Percentiles rank a stretch among this genome's conserved stretches.
These are phyloP conservation scores for Hyperoplus lanceolatus DNA, from an alignment of 2,797 vertebrate species.

Conservation along the genomic window DNA sequence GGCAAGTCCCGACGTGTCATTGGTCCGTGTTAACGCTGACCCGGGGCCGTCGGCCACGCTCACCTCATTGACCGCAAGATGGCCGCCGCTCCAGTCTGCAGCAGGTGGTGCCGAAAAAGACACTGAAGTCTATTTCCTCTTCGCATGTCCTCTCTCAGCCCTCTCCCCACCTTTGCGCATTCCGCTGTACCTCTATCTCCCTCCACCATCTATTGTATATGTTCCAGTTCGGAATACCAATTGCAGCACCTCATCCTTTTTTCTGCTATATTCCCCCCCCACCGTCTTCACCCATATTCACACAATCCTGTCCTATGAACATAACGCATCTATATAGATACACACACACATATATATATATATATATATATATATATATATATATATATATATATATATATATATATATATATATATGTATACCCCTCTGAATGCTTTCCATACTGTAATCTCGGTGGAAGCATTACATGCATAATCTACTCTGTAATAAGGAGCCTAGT, in stretches of 20 bases:
- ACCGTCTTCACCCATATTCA: conserved; percentile 11
- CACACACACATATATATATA: too few species aligned
- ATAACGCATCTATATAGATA: conserved; percentile 25
- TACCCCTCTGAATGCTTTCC: conserved; percentile 47
- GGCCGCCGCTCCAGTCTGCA: conserved; percentile 74
- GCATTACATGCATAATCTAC: conserved; percentile 80
- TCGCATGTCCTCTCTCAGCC: conserved; percentile 5
- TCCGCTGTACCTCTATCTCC: conserved; percentile 57
- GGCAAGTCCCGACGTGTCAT: conserved; percentile 81
- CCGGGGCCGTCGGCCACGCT: conserved; percentile 68
- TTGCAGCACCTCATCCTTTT: conserved; percentile 47
- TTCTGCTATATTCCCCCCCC: conserved; percentile 6
- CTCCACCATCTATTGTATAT: conserved; percentile 58
- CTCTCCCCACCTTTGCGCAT: conserved; percentile 14
- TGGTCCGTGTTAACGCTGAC: conserved; percentile 82
- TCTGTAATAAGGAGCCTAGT: conserved; percentile 72
- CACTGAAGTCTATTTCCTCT: conserved; percentile 48
- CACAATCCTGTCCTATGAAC: conserved; percentile 42
- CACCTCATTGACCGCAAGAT: conserved; percentile 84
- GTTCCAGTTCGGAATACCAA: conserved; percentile 69
- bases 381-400: conserved; percentile 5
- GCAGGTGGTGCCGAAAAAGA: conserved; percentile 76
- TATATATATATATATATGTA: neutral
- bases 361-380: neutral
- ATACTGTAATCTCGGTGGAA: conserved; percentile 69